phyloP scores from a whole-genome alignment of 2,113 vertebrate genomes.

The Stercorarius parasiticus region DNA sequence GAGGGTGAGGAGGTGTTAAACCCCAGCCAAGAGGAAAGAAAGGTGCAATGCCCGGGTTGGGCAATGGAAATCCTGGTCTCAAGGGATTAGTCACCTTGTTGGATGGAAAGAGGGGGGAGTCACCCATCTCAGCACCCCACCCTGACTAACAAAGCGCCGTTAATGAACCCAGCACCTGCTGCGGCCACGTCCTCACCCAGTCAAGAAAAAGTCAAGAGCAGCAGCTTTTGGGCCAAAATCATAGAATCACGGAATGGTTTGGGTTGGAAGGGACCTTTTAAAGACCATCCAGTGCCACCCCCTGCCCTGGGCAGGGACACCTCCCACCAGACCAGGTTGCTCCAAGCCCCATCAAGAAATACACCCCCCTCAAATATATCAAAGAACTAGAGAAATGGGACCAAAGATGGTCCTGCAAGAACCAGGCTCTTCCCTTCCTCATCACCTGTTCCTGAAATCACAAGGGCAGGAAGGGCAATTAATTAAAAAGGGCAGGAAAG shows the following conservation, averaged over 20 bases:
- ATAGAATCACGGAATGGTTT: too few species aligned
- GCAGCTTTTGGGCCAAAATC: fast-evolving
- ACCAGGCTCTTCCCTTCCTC: neutral
- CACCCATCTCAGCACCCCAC: neutral
- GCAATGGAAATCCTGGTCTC: neutral
- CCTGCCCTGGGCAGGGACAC: too few species aligned
- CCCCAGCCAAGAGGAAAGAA: neutral
- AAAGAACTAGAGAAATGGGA: neutral
- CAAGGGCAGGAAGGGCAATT: neutral
- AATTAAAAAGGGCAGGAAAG: neutral
- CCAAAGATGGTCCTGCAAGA: fast-evolving
- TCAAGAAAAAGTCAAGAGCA: fast-evolving
- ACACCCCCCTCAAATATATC: neutral
- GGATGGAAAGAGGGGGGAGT: neutral
- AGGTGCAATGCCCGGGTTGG: neutral
- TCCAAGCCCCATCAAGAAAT: too few species aligned
- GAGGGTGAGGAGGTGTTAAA: neutral
- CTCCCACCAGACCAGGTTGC: too few species aligned
- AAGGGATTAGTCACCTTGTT: neutral
- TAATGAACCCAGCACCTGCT: neutral
- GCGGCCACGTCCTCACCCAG: fast-evolving
- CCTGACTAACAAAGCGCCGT: fast-evolving
- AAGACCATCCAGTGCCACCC: too few species aligned
- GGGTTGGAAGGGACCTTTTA: too few species aligned
- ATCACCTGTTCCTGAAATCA: fast-evolving